phyloP scores from a whole-genome alignment of 2,113 vertebrate genomes.

The Lagopus leucura region DNA sequence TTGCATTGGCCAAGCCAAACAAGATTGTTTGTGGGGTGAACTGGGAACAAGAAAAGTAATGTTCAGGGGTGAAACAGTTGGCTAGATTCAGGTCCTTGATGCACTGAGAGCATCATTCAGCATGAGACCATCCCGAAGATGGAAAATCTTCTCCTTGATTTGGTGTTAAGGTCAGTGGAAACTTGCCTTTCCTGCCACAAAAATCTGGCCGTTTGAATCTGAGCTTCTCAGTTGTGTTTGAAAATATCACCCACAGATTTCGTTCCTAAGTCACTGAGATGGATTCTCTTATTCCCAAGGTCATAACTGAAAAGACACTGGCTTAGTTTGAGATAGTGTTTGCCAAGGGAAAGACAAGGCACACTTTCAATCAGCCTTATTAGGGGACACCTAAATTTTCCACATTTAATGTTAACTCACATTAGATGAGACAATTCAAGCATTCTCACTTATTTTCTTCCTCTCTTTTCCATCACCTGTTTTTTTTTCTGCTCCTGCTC shows the following conservation, averaged over 20 bases:
- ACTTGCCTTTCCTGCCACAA: conserved; percentile 42
- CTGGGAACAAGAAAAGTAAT: conserved; percentile 49
- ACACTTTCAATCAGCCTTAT: not conserved
- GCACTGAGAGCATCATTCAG: conserved; percentile 29
- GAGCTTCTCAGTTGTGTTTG: not conserved
- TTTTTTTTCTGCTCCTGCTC: not conserved
- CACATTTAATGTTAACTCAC: not conserved
- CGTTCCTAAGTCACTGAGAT: not conserved
- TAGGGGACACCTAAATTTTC: not conserved
- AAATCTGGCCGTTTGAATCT: not conserved
- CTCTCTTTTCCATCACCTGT: not conserved
- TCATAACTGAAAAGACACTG: not conserved
- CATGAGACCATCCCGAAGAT: conserved; percentile 26
- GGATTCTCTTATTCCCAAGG: not conserved
- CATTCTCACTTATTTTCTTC: not conserved
- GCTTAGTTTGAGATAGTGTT: not conserved
- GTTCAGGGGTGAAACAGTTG: conserved; percentile 32
- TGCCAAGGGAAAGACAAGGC: not conserved
- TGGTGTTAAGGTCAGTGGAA: conserved; percentile 27
- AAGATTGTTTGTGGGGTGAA: conserved; percentile 22
- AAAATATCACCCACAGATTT: conserved; percentile 19
- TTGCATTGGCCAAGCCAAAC: conserved; percentile 12
- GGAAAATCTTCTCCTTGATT: conserved; percentile 60
- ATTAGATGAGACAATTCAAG: not conserved
- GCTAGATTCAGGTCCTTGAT: conserved; percentile 20